Conservation (phyloP, 2,797 vertebrate genomes). For the Poeciliopsis infans region DNA sequence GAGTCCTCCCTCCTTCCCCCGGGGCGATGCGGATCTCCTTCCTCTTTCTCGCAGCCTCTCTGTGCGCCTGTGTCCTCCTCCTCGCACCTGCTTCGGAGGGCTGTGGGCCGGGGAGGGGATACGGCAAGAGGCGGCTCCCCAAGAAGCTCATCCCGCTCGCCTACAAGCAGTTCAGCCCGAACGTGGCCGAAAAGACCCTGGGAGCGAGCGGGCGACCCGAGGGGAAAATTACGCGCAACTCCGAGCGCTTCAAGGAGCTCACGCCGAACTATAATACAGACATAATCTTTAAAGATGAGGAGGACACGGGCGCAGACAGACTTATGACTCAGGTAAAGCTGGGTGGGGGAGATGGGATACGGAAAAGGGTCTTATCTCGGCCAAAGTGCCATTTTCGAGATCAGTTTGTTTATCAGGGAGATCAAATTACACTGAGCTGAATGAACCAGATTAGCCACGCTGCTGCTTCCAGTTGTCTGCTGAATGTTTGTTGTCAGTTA, state of each 20-base stretch:
- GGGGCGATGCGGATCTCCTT: slow-evolving; percentile 87
- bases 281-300: slow-evolving; percentile 99
- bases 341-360: slow-evolving; percentile 2
- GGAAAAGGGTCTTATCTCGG: background rate
- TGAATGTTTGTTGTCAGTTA: slow-evolving; percentile 67
- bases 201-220: slow-evolving; percentile 96
- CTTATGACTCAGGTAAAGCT: slow-evolving; percentile 95
- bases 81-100: slow-evolving; percentile 87
- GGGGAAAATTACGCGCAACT: slow-evolving; percentile 93
- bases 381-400: background rate
- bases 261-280: slow-evolving; percentile 97
- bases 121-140: slow-evolving; percentile 92
- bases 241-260: slow-evolving; percentile 96
- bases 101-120: slow-evolving; percentile 96
- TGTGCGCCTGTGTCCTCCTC: slow-evolving; percentile 84
- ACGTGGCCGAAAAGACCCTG: slow-evolving; percentile 96
- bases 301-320: slow-evolving; percentile 93
- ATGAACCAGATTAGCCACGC: slow-evolving; percentile 5
- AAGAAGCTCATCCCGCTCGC: slow-evolving; percentile 93
- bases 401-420: background rate
- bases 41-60: slow-evolving; percentile 84
- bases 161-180: slow-evolving; percentile 97
- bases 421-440: slow-evolving; percentile 12
- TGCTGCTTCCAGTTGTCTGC: slow-evolving; percentile 36
- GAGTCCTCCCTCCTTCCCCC: slow-evolving; percentile 67